Percentiles rank a stretch among this genome's conserved stretches.
Conservation (phyloP, 2,113 vertebrate genomes). For the Rissa tridactyla region DNA sequence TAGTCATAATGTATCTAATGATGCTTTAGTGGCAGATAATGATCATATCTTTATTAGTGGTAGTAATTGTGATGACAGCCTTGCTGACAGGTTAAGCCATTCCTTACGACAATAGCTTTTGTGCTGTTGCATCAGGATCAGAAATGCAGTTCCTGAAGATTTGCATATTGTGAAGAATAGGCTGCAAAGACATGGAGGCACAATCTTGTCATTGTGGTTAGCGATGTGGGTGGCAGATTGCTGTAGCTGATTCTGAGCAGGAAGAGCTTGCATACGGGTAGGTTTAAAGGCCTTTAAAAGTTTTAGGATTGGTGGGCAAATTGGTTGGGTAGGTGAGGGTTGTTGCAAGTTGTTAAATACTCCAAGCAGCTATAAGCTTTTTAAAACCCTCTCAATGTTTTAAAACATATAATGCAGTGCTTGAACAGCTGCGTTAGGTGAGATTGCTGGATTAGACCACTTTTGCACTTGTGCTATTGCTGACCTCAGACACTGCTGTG, state of each 20-base stretch:
- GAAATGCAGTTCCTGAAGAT: constrained; percentile 34
- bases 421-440: not conserved
- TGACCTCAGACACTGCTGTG: not conserved
- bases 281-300: not conserved
- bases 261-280: not conserved
- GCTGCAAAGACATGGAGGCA: constrained; percentile 11
- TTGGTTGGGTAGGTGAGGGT: not conserved
- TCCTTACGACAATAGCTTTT: constrained; percentile 22
- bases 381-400: not conserved
- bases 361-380: not conserved
- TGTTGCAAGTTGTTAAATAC: not conserved
- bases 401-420: not conserved
- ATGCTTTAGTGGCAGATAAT: constrained; percentile 27
- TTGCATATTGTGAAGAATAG: constrained; percentile 41
- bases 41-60: constrained; percentile 25
- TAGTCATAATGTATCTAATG: not conserved
- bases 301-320: not conserved
- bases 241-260: constrained; percentile 1
- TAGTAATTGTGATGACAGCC: constrained; percentile 8
- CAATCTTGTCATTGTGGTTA: constrained; percentile 38
- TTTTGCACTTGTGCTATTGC: not conserved
- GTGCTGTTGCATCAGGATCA: constrained; percentile 18
- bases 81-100: constrained; percentile 34
- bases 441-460: not conserved
- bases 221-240: constrained; percentile 9